These are phyloP conservation scores for Delphinapterus leucas DNA, from an alignment of 2,113 vertebrate species.

Conservation along the genomic window DNA sequence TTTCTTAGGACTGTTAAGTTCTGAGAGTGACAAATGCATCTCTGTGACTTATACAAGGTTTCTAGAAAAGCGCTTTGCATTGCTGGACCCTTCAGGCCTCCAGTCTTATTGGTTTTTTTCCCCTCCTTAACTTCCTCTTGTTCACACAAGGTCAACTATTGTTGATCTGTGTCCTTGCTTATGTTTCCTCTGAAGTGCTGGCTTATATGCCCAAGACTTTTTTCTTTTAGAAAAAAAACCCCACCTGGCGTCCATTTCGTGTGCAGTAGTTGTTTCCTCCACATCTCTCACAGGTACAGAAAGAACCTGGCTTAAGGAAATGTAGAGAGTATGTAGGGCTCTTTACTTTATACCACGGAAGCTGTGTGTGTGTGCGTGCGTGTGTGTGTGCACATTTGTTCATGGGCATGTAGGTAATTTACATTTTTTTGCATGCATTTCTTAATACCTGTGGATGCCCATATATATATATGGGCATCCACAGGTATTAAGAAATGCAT, in stretches of 20 bases:
- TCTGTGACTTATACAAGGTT: not conserved
- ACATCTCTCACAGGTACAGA: not conserved
- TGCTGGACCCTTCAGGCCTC: not conserved
- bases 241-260: not conserved
- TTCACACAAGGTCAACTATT: not conserved
- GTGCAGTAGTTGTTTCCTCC: not conserved
- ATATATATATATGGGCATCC: not conserved
- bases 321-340: not conserved
- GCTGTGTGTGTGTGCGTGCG: not conserved
- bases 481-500: too few relatives aligned
- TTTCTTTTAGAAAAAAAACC: not conserved
- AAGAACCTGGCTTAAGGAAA: not conserved
- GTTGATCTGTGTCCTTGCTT: not conserved
- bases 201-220: not conserved
- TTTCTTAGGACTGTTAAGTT: not conserved
- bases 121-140: not conserved
- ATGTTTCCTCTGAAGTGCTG: not conserved
- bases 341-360: not conserved
- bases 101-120: not conserved
- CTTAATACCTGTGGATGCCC: not conserved
- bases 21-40: not conserved
- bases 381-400: rapidly evolving
- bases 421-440: not conserved
- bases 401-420: not conserved
- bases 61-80: not conserved